Evolutionary conservation across 2,797 vertebrate genomes (phyloP).

Genomic region (Pantherophis alleghaniensis): DNA sequence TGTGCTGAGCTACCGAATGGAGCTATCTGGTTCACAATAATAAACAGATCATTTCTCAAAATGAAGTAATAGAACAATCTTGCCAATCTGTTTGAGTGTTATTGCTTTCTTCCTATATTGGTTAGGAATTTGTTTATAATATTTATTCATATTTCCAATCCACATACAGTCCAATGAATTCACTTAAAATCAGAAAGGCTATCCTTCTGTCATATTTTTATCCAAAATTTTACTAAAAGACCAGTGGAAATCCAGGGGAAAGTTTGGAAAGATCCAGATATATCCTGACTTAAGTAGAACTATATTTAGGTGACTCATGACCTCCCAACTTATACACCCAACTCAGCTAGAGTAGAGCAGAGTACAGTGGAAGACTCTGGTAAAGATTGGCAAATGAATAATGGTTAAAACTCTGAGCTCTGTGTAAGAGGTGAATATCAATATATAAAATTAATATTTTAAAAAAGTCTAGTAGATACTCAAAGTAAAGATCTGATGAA

Average conservation of each 20-base stretch:
- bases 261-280: neutral
- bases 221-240: neutral
- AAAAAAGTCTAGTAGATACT: too few species aligned
- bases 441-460: neutral
- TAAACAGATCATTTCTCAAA: neutral
- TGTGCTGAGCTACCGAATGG: neutral
- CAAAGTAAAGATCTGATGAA: too few species aligned
- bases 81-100: neutral
- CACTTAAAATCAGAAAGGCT: neutral
- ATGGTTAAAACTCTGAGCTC: too few species aligned
- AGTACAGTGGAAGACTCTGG: neutral
- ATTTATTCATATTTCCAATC: neutral
- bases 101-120: neutral
- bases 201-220: neutral
- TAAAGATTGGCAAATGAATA: neutral
- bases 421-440: neutral
- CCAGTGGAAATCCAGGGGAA: neutral
- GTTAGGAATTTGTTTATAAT: neutral
- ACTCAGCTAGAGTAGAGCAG: neutral
- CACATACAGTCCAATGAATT: neutral
- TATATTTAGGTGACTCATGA: neutral
- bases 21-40: slow-evolving; percentile 8
- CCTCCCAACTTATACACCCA: neutral
- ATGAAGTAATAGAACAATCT: neutral
- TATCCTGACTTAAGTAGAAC: neutral